These are phyloP conservation scores for Stratiomys singularior DNA, from an alignment of 2,888 invertebrate species.

Conservation along the genomic window DNA sequence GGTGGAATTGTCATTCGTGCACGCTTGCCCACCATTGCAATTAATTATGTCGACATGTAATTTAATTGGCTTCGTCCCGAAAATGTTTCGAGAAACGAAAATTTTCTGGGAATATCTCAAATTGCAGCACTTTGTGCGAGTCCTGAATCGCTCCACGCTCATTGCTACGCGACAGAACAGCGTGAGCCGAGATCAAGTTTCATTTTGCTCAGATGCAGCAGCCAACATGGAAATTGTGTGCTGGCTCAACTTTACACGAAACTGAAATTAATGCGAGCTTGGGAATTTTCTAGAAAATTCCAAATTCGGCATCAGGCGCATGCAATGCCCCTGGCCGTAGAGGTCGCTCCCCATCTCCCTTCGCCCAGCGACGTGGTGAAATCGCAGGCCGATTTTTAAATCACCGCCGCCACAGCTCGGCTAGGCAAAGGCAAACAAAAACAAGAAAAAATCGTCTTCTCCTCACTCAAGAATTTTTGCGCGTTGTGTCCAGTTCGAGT, in stretches of 20 bases:
- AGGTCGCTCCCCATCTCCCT: constrained; percentile 11
- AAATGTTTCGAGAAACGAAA: neutral
- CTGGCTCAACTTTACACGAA: neutral
- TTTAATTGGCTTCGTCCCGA: neutral
- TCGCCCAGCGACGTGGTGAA: neutral
- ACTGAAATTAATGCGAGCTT: neutral
- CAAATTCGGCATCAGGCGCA: neutral
- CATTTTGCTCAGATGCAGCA: neutral
- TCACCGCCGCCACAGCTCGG: constrained; percentile 3
- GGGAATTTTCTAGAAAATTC: neutral
- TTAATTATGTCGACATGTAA: neutral
- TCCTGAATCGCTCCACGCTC: too few relatives aligned
- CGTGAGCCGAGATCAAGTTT: neutral
- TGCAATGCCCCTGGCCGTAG: neutral
- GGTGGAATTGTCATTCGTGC: constrained; percentile 10
- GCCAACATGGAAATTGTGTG: neutral
- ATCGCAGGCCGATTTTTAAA: constrained; percentile 11
- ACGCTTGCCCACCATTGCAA: constrained; percentile 27
- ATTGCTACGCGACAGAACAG: too few relatives aligned
- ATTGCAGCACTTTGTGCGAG: too few relatives aligned
- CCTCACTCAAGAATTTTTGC: constrained; percentile 51
- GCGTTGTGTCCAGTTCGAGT: constrained; percentile 48
- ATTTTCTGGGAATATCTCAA: neutral
- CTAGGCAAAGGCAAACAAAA: constrained; percentile 41
- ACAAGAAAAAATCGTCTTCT: constrained; percentile 44